These are phyloP conservation scores for Lasiommata megera DNA, from an alignment of 2,888 invertebrate genomes.

Conservation along the genomic window DNA sequence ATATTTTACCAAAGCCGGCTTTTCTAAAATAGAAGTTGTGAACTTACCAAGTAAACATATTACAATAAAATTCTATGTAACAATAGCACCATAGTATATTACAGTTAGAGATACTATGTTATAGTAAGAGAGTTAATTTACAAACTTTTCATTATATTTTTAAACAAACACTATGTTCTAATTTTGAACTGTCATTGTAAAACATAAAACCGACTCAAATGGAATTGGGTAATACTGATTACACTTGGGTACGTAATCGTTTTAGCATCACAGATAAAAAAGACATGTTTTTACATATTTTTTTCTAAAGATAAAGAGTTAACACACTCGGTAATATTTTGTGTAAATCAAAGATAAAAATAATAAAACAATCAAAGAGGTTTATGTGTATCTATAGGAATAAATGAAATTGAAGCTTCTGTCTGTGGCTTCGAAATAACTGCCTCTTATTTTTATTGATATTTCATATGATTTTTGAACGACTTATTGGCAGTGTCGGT, in stretches of 20 bases:
- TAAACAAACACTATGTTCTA: neutral
- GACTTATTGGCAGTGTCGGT: too few species aligned
- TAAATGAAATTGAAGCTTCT: too few species aligned
- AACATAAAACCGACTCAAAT: neutral
- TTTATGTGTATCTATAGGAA: too few species aligned
- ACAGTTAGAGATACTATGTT: neutral
- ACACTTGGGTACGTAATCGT: neutral
- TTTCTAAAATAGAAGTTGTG: too few species aligned
- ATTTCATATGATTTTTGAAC: too few species aligned
- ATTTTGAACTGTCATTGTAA: neutral
- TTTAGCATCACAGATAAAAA: neutral
- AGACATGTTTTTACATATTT: neutral
- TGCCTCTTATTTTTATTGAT: too few species aligned
- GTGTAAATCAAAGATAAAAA: too few species aligned
- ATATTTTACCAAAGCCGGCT: too few species aligned
- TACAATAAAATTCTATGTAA: neutral
- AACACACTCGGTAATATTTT: too few species aligned
- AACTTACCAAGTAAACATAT: slow-evolving; percentile 4
- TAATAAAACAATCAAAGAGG: too few species aligned
- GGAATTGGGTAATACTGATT: neutral
- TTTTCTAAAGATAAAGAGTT: too few species aligned
- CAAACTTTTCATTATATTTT: neutral
- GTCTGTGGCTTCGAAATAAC: too few species aligned
- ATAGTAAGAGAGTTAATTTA: neutral
- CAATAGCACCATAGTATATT: neutral